Evolutionary conservation across 2,113 vertebrate species (phyloP), one percentile per base, ranked within the genome.

Genomic region (Labeo catla): DNA sequence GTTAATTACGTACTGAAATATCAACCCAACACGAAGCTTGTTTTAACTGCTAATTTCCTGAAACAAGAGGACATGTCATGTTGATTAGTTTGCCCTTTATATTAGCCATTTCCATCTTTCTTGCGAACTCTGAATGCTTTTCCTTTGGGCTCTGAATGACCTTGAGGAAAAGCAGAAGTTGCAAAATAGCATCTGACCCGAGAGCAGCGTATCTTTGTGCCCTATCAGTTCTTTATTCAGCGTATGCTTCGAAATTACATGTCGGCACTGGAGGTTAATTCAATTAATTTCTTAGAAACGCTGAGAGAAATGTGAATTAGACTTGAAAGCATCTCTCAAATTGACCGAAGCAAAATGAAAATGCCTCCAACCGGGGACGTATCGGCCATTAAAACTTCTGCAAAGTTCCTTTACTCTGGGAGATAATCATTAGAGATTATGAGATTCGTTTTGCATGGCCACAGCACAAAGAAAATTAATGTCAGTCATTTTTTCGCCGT

Each of bases 11-110:
- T 8, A 11, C 34, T 72, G 4, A 79, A 72, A 72, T 59, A 70
- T 78, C 13, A 70, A 61, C 21, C 57, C 21, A 61, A 61, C 57
- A 10, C 16, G 57, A 61, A 68, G 43, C n/a, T 43, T 23, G 7
- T 54, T 57, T 10, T 54, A 74, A 80, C 72, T 19, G 39, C 52
- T 11, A 54, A 78, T 63, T 77, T 63, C n/a, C 12, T 61, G 23
- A 34, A 45, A 54, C 28, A 61, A 16, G 39, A 76, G 36, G 13
- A 13, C 74, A 57, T 63, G 66, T 47, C 74, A 36, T 81, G 39
- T 43, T 54, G 15, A 83, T 83, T 77, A 54, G 21, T 39, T 57
- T 70, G 54, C 54, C 83, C 63, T 11, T 15, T 77, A 34, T 77
- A 76, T 70, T 68, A 16, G 21, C 43, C 6, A 6, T 49, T 49